Base-by-base conservation (phyloP, 1,140 invertebrate genomes). In the Anadara kagoshimensis region DNA sequence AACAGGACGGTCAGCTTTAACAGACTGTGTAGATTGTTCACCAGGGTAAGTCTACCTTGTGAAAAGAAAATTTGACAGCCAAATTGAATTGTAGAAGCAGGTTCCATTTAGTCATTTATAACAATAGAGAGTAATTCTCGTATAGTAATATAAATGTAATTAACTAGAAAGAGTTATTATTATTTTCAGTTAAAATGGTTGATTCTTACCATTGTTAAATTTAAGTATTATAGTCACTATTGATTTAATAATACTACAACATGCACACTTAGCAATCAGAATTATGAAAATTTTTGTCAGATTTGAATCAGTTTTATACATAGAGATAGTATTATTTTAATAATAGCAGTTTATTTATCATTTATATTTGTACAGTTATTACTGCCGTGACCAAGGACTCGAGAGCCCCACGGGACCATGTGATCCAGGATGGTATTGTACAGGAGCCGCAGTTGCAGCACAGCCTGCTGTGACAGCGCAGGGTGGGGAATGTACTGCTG, bases 391-490 rank as follows among this genome's bases (percentile, higher is more conserved):
- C 7, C 61, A 78, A 41, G 86, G 86, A 18, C 78, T 86, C 11
- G 73, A 65, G 11, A 54, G 8, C 10, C 85, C 86, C 1, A 86
- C 82, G 41, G 85, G 80, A 16, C 41, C 75, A 11, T 88, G 86
- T 80, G 78, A 82, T 69, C 64, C 78, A 41, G 87, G 86, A 4
- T 88, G 85, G 84, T 87, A 83, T 70, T 87, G 86, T 69, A 84
- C 69, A 26, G 77, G 61, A 8, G 75, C 74, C 1, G 76, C 85
- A 16, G 69, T 57, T 0, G 57, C 71, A 16, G 72, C 83, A 7
- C 73, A 78, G 29, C 84, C 85, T 14, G 59, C 57, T 11, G 75
- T 54, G 5, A 18, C 61, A 11, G 45, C 65, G 2, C 79, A 84
- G 56, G 85, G 85, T 26, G 86, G 85, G 0, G 75, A 78, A 62